phyloP scores from a whole-genome alignment of 2,888 invertebrate species.

The Gisinianus flammeolus region DNA sequence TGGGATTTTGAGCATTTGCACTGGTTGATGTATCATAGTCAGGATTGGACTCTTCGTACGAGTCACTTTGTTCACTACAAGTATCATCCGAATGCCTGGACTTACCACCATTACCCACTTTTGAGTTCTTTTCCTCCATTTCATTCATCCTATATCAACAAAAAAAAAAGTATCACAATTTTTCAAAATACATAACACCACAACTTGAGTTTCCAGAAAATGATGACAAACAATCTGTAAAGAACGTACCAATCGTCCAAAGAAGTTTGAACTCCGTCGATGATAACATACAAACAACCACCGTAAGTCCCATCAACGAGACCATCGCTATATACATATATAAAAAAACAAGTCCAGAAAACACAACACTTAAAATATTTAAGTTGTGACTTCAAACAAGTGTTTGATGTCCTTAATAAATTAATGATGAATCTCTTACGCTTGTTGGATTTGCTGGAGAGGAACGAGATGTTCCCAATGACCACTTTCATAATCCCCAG shows the following conservation, averaged over 20 bases:
- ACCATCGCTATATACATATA: constrained; percentile 21
- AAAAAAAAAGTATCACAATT: neutral
- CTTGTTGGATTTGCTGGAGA: too few species aligned
- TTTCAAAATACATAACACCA: neutral
- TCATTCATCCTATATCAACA: constrained; percentile 41
- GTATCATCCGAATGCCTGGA: constrained; percentile 5
- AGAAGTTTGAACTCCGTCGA: constrained; percentile 44
- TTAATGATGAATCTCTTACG: too few species aligned
- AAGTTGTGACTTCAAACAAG: too few species aligned
- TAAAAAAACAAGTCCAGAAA: too few species aligned
- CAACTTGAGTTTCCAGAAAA: neutral
- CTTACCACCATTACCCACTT: neutral
- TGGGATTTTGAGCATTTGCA: neutral
- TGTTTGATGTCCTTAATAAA: too few species aligned
- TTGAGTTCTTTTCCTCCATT: constrained; percentile 11
- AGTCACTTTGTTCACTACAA: constrained; percentile 25
- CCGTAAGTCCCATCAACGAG: constrained; percentile 45
- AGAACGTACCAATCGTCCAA: constrained; percentile 47
- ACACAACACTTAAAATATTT: too few species aligned
- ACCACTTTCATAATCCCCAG: constrained; percentile 53
- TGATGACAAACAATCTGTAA: neutral
- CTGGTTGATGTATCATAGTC: constrained; percentile 15
- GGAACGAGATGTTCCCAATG: constrained; percentile 47
- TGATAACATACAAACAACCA: constrained; percentile 41
- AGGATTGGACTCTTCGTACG: constrained; percentile 14